A percentile compares a stretch with the other conserved stretches of the same genome.
phyloP scores from a whole-genome alignment of 2,888 invertebrate species.

The Choristoneura rosaceana region DNA sequence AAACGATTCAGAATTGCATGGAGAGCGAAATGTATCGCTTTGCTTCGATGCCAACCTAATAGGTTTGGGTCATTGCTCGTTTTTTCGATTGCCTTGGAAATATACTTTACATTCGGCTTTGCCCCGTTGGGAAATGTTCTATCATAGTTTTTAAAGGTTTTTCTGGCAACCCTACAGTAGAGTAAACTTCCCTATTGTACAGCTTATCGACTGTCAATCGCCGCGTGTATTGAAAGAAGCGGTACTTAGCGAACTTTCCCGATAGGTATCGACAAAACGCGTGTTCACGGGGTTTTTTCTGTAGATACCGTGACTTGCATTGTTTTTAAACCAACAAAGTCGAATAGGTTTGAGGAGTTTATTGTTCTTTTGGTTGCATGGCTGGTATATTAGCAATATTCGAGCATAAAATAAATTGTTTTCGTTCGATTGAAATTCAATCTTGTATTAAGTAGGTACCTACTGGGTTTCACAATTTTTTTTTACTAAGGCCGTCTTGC shows the following conservation, averaged over 20 bases:
- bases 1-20: too few species aligned
- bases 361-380: not conserved
- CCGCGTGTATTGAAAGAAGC: constrained; percentile 20
- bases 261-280: constrained; percentile 13
- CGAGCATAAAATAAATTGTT: too few species aligned
- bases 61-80: too few species aligned
- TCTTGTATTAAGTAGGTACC: too few species aligned
- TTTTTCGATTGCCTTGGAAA: too few species aligned
- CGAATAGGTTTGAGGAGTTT: not conserved
- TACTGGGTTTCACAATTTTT: too few species aligned
- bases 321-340: not conserved
- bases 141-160: not conserved
- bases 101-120: too few species aligned
- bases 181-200: constrained; percentile 23
- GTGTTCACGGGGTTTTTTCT: constrained; percentile 18
- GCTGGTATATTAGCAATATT: not conserved
- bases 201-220: constrained; percentile 38
- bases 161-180: constrained; percentile 19
- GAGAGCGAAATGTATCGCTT: too few species aligned
- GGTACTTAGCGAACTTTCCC: constrained; percentile 9
- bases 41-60: too few species aligned
- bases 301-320: constrained; percentile 22
- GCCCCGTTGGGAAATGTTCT: too few species aligned
- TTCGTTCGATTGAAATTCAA: too few species aligned
- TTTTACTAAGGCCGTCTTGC: too few species aligned